phyloP scores from a whole-genome alignment of 2,797 vertebrate species.

The Nyctalus aviator region DNA sequence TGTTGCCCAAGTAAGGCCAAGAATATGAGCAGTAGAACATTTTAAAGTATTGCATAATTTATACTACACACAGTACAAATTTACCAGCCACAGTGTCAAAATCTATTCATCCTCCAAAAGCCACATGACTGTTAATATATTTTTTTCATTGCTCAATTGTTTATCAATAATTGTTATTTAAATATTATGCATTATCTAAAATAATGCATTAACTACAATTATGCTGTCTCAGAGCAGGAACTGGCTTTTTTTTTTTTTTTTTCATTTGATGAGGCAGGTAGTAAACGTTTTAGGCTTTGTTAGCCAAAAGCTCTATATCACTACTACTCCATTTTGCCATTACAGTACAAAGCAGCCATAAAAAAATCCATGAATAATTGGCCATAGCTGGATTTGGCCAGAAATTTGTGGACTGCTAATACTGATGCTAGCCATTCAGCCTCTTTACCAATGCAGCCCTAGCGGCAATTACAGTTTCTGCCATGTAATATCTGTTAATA shows the following conservation, averaged over 20 bases:
- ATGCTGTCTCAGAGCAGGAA: background rate
- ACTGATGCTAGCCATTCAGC: background rate
- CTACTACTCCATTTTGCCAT: background rate
- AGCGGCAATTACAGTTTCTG: background rate
- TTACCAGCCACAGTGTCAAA: background rate
- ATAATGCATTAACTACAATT: background rate
- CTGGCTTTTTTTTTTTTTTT: background rate
- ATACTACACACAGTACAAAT: background rate
- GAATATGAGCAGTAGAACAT: background rate
- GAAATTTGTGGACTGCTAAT: background rate
- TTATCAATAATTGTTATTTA: background rate
- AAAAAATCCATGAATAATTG: background rate
- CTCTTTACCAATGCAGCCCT: background rate
- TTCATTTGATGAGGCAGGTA: background rate
- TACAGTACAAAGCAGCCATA: background rate
- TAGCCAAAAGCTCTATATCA: background rate
- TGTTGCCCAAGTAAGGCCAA: background rate
- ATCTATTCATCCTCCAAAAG: background rate
- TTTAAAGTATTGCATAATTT: conserved; percentile 10
- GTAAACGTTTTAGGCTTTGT: background rate
- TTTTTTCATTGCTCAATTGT: background rate
- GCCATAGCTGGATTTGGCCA: background rate
- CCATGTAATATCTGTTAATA: background rate
- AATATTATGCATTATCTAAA: background rate
- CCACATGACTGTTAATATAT: background rate